Evolutionary conservation across 2,113 vertebrate genomes (phyloP), one percentile per base, ranked within the genome.

Genomic region (Pelecanoides urinatrix): DNA sequence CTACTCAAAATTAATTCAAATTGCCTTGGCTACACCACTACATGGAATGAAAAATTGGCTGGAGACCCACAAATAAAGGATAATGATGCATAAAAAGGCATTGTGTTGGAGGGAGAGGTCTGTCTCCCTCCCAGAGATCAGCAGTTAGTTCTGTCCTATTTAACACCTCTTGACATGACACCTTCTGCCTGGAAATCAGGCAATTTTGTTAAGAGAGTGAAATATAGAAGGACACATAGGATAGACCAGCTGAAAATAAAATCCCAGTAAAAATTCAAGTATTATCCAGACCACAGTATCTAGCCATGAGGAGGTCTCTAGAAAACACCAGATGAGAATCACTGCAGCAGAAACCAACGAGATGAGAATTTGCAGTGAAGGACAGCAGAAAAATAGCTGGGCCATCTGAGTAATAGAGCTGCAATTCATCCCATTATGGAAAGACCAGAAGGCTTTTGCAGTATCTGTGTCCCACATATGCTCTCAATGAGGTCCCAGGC

Each of bases 1-100:
- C 96, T 80, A 73, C 67, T 90, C 45, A 94, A 94, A 97, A 95
- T 93, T 79, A 96, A 90, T 93, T 95, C 53, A 86, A 65, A 96
- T 93, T 92, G 90, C 70, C 81, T 86, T 96, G 92, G 85, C 87
- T 96, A 73, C n/a, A 75, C 49, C 75, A 92, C 36, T 45, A 80
- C 81, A 88, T 88, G 45, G 88, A 95, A 92, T 27, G 45, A 92
- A 92, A 94, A 76, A 86, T 79, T 95, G 93, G 70, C 87, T 66
- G 62, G 49, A 96, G 74, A 94, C 49, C 50, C n/a, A 47, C 71
- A 96, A 95, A 95, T 95, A 95, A 94, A 95, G 93, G 77, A 92
- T 94, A 96, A 95, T 62, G 66, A 86, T 86, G 66, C 85, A 90
- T 95, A 86, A 88, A 92, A 82, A 76, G 84, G 58, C 85, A 94